Evolutionary conservation across 2,888 invertebrate species (phyloP), one percentile per base, ranked within the genome.

Genomic region (Hemithea aestivaria): DNA sequence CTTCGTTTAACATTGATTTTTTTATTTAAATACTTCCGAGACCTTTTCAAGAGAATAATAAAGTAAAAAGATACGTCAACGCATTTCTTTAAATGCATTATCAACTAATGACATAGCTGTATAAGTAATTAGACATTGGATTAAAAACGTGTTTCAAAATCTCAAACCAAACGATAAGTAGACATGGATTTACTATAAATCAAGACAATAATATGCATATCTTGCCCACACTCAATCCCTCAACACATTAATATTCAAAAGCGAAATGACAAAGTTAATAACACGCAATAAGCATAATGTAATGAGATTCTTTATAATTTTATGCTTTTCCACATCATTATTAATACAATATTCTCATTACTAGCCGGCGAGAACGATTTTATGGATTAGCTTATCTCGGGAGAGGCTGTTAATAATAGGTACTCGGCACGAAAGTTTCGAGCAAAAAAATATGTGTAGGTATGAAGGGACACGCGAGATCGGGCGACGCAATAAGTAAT

Each of bases 381-480:
- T 65, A 70, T 70, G 67, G 73, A 77, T 75, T 70, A 72, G 65
- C 60, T 73, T 73, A 73, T 74, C 67, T 65, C 54, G 55, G 64
- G 51, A 63, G 62, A 56, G 57, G 60, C 48, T 52, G 65, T 72
- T 75, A 74, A 79, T 81, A 79, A 81, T 79, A 80, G 75, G 70
- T 55, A 56, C 67, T 66, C 62, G 62, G 70, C 79, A 82, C 74
- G 76, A 79, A 74, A 59, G 64, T 63, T 56, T 45, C 48, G 60
- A 72, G 66, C 68, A 73, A 76, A 81, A 81, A 78, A 73, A 69
- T 65, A 69, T 57, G 55, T 65, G 52, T 39, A 40, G 46, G 40
- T 62, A 64, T 70, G 69, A 73, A 79, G 59, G 67, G 73, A 79
- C 79, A 83, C 77, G 78, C 81, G 66, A 81, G 74, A 76, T 73